These are phyloP conservation scores for Petrocephalus sullivani DNA, from an alignment of 2,797 vertebrate genomes.

Conservation along the genomic window DNA sequence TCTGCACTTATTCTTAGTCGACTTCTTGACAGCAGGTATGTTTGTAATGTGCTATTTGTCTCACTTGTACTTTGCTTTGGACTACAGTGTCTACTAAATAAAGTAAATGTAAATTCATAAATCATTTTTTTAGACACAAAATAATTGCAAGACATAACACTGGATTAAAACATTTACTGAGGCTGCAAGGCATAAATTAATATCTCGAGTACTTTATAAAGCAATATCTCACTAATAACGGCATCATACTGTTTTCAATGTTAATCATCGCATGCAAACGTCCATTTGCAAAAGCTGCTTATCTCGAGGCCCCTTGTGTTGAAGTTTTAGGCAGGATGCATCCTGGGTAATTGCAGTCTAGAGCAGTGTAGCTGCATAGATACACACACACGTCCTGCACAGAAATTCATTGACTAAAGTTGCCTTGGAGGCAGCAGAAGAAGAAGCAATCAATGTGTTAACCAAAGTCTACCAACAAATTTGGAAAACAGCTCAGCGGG, in stretches of 20 bases:
- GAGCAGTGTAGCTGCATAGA: background rate
- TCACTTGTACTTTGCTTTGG: background rate
- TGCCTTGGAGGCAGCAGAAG: background rate
- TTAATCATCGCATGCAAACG: background rate
- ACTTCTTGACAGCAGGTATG: background rate
- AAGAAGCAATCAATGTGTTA: background rate
- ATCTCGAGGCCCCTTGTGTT: background rate
- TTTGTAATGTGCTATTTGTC: background rate
- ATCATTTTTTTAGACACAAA: background rate
- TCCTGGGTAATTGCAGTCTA: background rate
- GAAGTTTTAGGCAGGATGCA: background rate
- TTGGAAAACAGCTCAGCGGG: background rate
- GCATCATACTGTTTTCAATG: background rate
- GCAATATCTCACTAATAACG: background rate
- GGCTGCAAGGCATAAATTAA: background rate
- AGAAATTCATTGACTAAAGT: background rate
- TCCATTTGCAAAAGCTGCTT: slow-evolving; percentile 11
- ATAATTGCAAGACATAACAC: background rate
- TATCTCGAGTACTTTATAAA: background rate
- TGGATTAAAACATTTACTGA: background rate
- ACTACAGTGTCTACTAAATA: background rate
- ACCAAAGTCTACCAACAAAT: background rate
- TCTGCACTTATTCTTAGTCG: background rate
- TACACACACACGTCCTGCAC: background rate
- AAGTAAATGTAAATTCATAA: background rate